phyloP scores from a whole-genome alignment of 2,888 invertebrate genomes.

The Megaustenia siamemsis region DNA sequence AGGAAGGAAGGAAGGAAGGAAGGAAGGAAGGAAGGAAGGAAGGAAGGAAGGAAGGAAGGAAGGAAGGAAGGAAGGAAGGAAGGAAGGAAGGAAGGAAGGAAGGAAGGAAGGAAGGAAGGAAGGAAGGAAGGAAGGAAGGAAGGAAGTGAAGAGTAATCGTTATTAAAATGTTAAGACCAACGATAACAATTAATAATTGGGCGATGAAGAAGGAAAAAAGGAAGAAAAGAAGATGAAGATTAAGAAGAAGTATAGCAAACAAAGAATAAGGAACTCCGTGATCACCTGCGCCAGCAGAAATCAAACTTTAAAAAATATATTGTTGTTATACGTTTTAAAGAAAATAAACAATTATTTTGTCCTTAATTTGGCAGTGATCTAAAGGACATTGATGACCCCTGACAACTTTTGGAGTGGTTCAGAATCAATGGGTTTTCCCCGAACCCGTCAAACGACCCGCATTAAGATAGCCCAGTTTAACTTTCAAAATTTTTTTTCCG shows the following conservation, averaged over 20 bases:
- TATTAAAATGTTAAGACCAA: too few relatives aligned
- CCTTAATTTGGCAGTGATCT: too few relatives aligned
- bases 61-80: constrained; percentile 53
- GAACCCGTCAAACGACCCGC: background rate
- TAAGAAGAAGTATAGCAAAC: too few relatives aligned
- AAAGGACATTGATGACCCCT: too few relatives aligned
- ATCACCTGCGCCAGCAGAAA: too few relatives aligned
- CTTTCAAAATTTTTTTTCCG: background rate
- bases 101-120: constrained; percentile 49
- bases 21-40: constrained; percentile 48
- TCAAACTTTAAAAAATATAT: too few relatives aligned
- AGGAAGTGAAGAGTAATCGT: constrained; percentile 36
- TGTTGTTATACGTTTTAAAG: too few relatives aligned
- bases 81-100: constrained; percentile 49
- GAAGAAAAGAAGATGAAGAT: too few relatives aligned
- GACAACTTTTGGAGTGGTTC: background rate
- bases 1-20: constrained; percentile 51
- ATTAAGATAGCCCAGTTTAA: background rate
- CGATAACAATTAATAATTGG: too few relatives aligned
- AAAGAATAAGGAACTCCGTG: too few relatives aligned
- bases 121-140: constrained; percentile 47
- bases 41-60: constrained; percentile 52
- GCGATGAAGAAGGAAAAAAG: too few relatives aligned
- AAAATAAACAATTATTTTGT: too few relatives aligned
- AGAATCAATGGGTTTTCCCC: background rate